Conservation (phyloP, 2,888 invertebrate genomes). For the Hylaea fasciaria region DNA sequence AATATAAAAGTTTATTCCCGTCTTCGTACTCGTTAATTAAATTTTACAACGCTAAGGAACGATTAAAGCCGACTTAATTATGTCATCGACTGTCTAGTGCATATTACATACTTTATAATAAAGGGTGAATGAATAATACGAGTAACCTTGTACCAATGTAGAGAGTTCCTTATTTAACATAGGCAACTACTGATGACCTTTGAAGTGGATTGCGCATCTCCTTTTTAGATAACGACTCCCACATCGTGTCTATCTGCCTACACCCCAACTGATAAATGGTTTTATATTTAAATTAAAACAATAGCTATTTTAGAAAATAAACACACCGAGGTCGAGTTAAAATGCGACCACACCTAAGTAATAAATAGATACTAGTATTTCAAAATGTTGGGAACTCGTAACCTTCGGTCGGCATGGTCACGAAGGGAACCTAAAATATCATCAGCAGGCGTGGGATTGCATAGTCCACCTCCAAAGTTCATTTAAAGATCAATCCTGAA, state of each 20-base stretch:
- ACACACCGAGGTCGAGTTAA: constrained; percentile 12
- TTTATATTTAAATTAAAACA: constrained; percentile 13
- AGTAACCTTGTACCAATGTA: too few species aligned
- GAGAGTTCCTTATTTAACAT: too few species aligned
- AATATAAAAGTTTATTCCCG: constrained; percentile 45
- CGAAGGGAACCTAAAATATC: constrained; percentile 35
- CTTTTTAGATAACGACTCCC: constrained; percentile 16
- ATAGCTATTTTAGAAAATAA: constrained; percentile 3
- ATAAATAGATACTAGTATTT: constrained; percentile 24
- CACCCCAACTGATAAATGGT: constrained; percentile 16
- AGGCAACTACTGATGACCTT: constrained; percentile 12
- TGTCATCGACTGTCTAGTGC: background rate
- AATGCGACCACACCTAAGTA: constrained; percentile 17
- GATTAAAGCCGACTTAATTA: constrained; percentile 6
- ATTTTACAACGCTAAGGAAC: constrained; percentile 33
- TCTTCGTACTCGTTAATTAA: constrained; percentile 47
- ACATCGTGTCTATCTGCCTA: constrained; percentile 18
- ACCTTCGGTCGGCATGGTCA: constrained; percentile 29
- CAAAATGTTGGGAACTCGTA: constrained; percentile 17
- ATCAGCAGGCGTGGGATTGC: constrained; percentile 29
- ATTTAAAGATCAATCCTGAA: constrained; percentile 33
- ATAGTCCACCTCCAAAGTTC: constrained; percentile 39
- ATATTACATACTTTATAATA: background rate
- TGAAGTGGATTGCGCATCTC: constrained; percentile 11
- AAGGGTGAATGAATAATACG: background rate